These are phyloP conservation scores for Brachyhypopomus occidentalis DNA, from an alignment of 2,113 vertebrate species.

Conservation along the genomic window DNA sequence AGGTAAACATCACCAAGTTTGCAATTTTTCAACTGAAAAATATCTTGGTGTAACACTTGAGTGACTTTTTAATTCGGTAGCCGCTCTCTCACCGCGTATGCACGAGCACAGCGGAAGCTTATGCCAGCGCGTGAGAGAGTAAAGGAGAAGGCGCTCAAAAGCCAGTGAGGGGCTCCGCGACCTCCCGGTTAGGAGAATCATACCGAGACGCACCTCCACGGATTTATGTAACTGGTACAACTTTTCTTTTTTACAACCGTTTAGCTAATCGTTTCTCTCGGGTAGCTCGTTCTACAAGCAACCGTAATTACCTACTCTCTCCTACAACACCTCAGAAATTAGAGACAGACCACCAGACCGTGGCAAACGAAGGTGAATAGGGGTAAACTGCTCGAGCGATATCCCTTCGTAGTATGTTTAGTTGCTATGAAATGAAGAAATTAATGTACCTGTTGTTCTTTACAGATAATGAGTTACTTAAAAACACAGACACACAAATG, in stretches of 20 bases:
- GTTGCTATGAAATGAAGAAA: too few relatives aligned
- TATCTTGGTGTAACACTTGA: too few relatives aligned
- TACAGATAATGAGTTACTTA: too few relatives aligned
- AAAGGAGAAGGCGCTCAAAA: not conserved
- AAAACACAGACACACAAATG: too few relatives aligned
- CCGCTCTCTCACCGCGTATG: slow-evolving; percentile 15
- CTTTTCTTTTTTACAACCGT: not conserved
- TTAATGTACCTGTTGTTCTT: too few relatives aligned
- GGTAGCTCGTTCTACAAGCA: not conserved
- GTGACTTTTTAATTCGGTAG: not conserved
- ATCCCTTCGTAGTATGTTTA: too few relatives aligned
- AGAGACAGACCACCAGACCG: too few relatives aligned
- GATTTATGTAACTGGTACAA: not conserved
- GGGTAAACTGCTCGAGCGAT: too few relatives aligned
- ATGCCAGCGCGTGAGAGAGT: not conserved
- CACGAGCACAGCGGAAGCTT: slow-evolving; percentile 29
- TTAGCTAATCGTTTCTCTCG: not conserved
- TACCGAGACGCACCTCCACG: not conserved
- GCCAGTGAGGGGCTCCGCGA: not conserved
- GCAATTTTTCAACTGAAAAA: too few relatives aligned
- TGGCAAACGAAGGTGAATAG: too few relatives aligned
- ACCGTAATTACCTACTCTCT: not conserved
- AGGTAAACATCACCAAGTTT: too few relatives aligned
- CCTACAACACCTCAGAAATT: not conserved
- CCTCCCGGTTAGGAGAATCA: not conserved